These are phyloP conservation scores for Temnopleurus reevesii DNA, from an alignment of 53 echinoderm and acorn worm species.

Conservation along the genomic window DNA sequence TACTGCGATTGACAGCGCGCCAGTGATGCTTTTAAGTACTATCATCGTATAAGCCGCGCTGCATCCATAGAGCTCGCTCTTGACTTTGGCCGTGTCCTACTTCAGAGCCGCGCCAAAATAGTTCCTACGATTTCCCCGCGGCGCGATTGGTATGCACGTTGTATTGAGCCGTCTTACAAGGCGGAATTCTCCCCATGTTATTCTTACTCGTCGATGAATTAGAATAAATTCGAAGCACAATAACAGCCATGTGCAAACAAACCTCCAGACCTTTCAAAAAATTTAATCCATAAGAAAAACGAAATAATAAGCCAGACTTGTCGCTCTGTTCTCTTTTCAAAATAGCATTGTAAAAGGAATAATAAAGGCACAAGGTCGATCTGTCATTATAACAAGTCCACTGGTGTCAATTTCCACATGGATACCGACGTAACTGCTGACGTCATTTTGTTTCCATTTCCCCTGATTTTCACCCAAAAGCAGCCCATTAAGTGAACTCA, in stretches of 20 bases:
- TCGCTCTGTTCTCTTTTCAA: slow-evolving; percentile 22
- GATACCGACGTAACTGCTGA: background rate
- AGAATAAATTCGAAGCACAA: slow-evolving; percentile 27
- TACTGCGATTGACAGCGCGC: background rate
- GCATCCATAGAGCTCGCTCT: background rate
- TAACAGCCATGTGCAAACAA: slow-evolving; percentile 24
- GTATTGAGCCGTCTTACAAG: background rate
- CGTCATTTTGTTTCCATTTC: background rate
- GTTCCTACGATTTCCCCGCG: slow-evolving; percentile 21
- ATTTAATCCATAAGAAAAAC: background rate
- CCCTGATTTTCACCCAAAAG: background rate
- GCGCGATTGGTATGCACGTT: background rate
- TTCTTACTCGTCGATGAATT: slow-evolving; percentile 12
- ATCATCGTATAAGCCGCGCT: background rate
- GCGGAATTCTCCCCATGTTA: background rate
- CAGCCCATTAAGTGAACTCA: background rate
- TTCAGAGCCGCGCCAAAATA: slow-evolving; percentile 1
- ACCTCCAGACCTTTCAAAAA: background rate
- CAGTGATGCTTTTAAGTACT: background rate
- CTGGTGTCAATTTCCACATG: slow-evolving; percentile 3
- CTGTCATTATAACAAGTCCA: background rate
- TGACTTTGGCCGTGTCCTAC: slow-evolving; percentile 4
- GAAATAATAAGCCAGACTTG: slow-evolving; percentile 37
- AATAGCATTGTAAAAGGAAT: slow-evolving; percentile 18
- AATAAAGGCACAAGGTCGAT: slow-evolving; percentile 2